Conservation (phyloP, 1,140 invertebrate genomes). For the Tetranychus cinnabarinus region DNA sequence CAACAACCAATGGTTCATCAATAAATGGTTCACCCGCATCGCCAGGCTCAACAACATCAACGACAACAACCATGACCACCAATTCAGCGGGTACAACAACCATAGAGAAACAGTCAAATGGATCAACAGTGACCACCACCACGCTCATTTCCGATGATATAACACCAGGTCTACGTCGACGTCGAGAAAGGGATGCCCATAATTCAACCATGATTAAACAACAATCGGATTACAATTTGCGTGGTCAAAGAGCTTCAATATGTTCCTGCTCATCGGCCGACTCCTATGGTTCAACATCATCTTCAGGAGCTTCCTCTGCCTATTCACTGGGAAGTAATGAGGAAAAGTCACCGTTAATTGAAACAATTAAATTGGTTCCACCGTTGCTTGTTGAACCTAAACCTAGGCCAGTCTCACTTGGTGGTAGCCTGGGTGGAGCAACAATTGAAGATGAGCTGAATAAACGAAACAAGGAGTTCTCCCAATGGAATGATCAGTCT, state of each 20-base stretch:
- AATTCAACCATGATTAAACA: constrained; percentile 9
- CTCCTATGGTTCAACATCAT: constrained; percentile 6
- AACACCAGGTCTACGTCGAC: constrained; percentile 7
- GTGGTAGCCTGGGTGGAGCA: neutral
- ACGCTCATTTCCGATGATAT: constrained; percentile 8
- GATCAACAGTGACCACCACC: neutral
- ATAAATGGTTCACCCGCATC: neutral
- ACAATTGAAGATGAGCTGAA: neutral
- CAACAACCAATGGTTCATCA: neutral
- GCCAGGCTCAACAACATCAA: neutral
- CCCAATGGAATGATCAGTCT: neutral
- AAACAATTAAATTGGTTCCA: constrained; percentile 5
- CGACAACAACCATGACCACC: neutral
- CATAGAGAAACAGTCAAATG: neutral
- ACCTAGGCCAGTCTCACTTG: neutral
- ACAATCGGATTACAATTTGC: constrained; percentile 23
- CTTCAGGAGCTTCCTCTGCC: constrained; percentile 2
- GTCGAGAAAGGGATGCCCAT: constrained; percentile 9
- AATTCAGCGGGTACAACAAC: neutral
- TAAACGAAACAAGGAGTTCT: neutral
- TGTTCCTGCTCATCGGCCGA: constrained; percentile 6
- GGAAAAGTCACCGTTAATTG: constrained; percentile 6
- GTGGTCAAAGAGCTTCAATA: constrained; percentile 21
- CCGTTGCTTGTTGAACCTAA: neutral
- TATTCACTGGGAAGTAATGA: constrained; percentile 7